Percentiles rank a stretch among this genome's conserved stretches.
Evolutionary conservation across 2,113 vertebrate species (phyloP).

Genomic region (Myocastor coypus): DNA sequence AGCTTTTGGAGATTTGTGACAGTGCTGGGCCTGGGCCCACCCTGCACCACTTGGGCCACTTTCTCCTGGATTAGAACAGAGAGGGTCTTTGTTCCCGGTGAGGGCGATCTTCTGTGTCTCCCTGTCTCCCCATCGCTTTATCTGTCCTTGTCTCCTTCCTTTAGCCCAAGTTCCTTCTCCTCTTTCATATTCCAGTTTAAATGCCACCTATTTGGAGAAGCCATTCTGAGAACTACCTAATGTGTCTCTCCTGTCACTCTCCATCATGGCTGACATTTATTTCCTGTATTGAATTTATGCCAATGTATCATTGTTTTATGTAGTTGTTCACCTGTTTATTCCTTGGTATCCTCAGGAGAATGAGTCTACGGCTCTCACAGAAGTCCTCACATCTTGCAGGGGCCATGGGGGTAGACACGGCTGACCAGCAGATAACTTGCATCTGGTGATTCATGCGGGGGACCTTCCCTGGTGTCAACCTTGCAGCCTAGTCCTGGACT

Average conservation of each 20-base stretch:
- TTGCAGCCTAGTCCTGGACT: background rate
- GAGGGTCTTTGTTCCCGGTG: background rate
- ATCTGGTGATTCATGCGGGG: background rate
- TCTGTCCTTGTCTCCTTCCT: too few species aligned
- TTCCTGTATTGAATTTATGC: background rate
- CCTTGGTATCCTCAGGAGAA: background rate
- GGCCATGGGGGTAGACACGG: fast-evolving
- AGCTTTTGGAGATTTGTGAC: background rate
- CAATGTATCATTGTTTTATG: fast-evolving
- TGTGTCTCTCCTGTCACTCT: fast-evolving
- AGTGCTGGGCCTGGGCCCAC: background rate
- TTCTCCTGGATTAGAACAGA: background rate
- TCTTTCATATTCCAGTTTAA: background rate
- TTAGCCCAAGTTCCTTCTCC: background rate
- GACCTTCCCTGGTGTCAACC: too few species aligned
- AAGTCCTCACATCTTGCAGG: background rate
- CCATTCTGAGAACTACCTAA: background rate
- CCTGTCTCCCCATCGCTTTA: too few species aligned
- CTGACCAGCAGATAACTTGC: background rate
- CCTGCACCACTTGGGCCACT: too few species aligned
- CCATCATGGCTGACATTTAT: background rate
- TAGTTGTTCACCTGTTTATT: fast-evolving
- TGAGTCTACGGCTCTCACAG: background rate
- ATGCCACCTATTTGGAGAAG: background rate
- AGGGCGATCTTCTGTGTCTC: too few species aligned